Percentiles rank a stretch among this genome's conserved stretches.
These are phyloP conservation scores for Pygoscelis antarcticus DNA, from an alignment of 2,113 vertebrate genomes.

Conservation along the genomic window DNA sequence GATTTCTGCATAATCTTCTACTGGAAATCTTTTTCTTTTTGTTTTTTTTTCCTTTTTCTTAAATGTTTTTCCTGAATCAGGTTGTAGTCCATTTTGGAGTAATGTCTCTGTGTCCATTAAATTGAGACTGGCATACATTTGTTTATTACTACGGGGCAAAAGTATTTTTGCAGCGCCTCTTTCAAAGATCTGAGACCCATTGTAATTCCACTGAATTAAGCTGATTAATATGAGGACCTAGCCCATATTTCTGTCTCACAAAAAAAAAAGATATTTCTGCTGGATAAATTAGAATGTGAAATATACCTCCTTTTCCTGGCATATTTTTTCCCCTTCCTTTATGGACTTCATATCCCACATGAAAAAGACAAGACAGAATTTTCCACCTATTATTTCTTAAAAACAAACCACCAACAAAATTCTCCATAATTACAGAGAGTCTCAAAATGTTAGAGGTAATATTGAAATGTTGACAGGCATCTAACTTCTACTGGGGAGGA, in stretches of 20 bases:
- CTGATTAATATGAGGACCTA: neutral
- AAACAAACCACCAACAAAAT: constrained; percentile 20
- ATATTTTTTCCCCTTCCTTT: neutral
- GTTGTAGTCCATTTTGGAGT: neutral
- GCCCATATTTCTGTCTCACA: neutral
- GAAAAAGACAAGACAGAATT: neutral
- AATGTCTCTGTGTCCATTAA: neutral
- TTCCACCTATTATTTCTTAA: neutral
- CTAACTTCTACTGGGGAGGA: neutral
- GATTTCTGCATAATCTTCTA: neutral
- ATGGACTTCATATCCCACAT: neutral
- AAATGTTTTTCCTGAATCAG: neutral
- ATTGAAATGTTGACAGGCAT: constrained; percentile 15
- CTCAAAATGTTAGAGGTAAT: constrained; percentile 23
- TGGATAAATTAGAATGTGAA: neutral
- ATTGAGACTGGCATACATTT: neutral
- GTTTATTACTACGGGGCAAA: neutral
- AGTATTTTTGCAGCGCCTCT: neutral
- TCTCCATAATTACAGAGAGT: neutral
- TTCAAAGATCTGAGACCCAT: neutral
- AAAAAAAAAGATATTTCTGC: neutral
- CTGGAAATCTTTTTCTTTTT: neutral
- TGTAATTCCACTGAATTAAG: neutral
- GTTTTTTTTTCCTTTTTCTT: neutral
- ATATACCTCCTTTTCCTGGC: neutral